Conservation (phyloP, 2,113 vertebrate species). For the Pollachius pollachius region DNA sequence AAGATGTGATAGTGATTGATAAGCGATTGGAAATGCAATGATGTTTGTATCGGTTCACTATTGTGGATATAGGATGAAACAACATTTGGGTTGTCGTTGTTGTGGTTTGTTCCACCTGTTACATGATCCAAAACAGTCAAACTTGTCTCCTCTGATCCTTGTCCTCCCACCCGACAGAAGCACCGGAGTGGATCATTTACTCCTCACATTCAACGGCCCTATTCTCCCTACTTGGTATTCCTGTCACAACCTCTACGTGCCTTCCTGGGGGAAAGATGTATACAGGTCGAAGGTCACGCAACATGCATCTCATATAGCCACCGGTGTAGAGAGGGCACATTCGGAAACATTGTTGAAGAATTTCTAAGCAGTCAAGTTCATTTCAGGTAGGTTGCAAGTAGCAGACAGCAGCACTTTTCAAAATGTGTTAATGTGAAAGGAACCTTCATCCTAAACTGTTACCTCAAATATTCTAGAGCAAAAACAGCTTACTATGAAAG, state of each 20-base stretch:
- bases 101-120: too few species aligned
- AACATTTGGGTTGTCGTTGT: background rate
- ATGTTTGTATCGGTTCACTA: background rate
- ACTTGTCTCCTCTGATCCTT: background rate
- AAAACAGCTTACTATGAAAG: too few species aligned
- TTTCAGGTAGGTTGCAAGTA: background rate
- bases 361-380: conserved; percentile 21
- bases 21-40: background rate
- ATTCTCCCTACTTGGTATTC: conserved; percentile 69
- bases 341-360: conserved; percentile 39
- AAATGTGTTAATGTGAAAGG: background rate
- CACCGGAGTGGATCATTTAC: conserved; percentile 68
- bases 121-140: too few species aligned
- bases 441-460: background rate
- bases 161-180: conserved; percentile 25
- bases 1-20: background rate
- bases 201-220: conserved; percentile 30
- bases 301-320: conserved; percentile 35
- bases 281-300: conserved; percentile 50
- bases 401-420: background rate
- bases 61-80: background rate
- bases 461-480: background rate
- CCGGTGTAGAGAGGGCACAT: conserved; percentile 30
- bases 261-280: conserved; percentile 48
- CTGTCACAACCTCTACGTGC: conserved; percentile 75